phyloP scores from a whole-genome alignment of 1,140 invertebrate species.

The Notospermus geniculatus region DNA sequence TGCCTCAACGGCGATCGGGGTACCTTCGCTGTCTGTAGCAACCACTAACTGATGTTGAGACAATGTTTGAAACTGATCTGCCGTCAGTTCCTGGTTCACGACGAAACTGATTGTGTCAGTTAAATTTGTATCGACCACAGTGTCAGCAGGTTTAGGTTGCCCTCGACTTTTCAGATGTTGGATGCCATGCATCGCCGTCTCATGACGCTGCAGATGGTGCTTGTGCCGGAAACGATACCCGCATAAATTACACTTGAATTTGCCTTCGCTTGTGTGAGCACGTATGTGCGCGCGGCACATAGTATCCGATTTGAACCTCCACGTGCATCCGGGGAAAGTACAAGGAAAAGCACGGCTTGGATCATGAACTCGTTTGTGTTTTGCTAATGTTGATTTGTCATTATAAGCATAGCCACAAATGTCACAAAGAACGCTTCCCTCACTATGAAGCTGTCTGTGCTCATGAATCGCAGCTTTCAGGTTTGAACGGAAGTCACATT shows the following conservation, averaged over 20 bases:
- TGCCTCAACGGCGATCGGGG: slow-evolving; percentile 36
- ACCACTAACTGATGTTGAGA: slow-evolving; percentile 36
- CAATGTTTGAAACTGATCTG: slow-evolving; percentile 31
- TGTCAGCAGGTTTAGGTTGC: too few relatives aligned
- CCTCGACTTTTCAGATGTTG: slow-evolving; percentile 11
- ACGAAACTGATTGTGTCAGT: slow-evolving; percentile 26
- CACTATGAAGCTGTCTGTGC: slow-evolving; percentile 48
- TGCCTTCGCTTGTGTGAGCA: slow-evolving; percentile 38
- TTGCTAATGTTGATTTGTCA: slow-evolving; percentile 45
- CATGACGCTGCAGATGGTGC: slow-evolving; percentile 49
- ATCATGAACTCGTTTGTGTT: slow-evolving; percentile 52
- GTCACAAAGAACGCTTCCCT: slow-evolving; percentile 47
- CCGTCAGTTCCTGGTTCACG: slow-evolving; percentile 26
- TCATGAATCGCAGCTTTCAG: slow-evolving; percentile 43
- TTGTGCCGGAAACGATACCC: slow-evolving; percentile 49
- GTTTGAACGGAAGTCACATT: slow-evolving; percentile 46
- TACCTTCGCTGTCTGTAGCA: slow-evolving; percentile 35
- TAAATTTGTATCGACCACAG: slow-evolving; percentile 16
- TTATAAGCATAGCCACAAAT: slow-evolving; percentile 48
- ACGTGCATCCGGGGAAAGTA: slow-evolving; percentile 43
- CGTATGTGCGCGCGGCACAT: slow-evolving; percentile 47
- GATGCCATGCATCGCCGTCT: slow-evolving; percentile 38
- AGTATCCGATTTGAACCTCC: slow-evolving; percentile 46
- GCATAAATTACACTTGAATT: slow-evolving; percentile 41
- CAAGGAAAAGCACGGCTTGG: slow-evolving; percentile 41